phyloP scores from a whole-genome alignment of 2,888 invertebrate species.

The Troides helena region DNA sequence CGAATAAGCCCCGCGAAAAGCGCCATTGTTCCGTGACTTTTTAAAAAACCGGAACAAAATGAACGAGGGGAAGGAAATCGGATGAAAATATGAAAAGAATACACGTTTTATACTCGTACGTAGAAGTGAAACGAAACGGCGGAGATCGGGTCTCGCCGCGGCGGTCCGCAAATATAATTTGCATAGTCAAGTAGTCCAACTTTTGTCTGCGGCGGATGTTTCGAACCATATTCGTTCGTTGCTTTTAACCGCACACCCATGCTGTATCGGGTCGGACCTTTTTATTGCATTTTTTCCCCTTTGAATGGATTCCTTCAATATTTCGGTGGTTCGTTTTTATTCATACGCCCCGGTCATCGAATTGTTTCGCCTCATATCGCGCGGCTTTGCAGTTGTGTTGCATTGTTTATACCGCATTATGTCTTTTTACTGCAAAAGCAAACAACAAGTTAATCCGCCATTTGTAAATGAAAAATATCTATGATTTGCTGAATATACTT shows the following conservation, averaged over 20 bases:
- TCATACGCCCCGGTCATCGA: constrained; percentile 73
- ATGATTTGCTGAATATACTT: not conserved
- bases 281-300: constrained; percentile 79
- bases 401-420: not conserved
- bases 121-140: constrained; percentile 77
- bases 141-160: constrained; percentile 74
- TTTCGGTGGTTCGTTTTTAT: constrained; percentile 78
- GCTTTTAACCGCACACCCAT: constrained; percentile 77
- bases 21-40: constrained; percentile 77
- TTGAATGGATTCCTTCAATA: constrained; percentile 80
- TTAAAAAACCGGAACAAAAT: constrained; percentile 74
- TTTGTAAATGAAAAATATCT: not conserved
- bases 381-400: constrained; percentile 44
- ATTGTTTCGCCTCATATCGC: constrained; percentile 73
- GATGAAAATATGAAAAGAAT: constrained; percentile 81
- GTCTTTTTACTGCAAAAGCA: not conserved
- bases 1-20: constrained; percentile 73
- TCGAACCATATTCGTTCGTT: constrained; percentile 78
- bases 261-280: constrained; percentile 68
- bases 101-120: constrained; percentile 65
- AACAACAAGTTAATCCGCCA: not conserved
- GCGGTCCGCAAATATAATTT: constrained; percentile 81
- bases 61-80: constrained; percentile 78
- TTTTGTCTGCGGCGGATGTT: constrained; percentile 78
- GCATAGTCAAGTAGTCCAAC: constrained; percentile 80